Evolutionary conservation across 2,888 invertebrate genomes (phyloP), one percentile per base, ranked within the genome.

Genomic region (Dusona sp.): DNA sequence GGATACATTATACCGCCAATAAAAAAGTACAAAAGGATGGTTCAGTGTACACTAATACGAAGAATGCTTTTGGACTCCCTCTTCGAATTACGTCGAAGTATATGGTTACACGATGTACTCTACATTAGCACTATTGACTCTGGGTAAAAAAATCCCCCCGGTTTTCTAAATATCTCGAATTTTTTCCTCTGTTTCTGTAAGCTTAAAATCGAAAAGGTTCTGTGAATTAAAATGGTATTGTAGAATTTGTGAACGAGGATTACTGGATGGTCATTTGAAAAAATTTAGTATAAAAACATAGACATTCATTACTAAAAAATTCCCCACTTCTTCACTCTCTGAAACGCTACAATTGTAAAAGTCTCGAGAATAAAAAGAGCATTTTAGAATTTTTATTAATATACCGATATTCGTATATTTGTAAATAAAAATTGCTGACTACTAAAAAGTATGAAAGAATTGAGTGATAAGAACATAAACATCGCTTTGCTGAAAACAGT

Each of bases 131-230:
- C 57, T 48, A 61, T 79, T 79, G 72, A 61, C 54, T 4, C 25
- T 38, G 68, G 48, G 45, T n/a, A 38, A 68, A 83, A 72, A n/a
- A 83, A 77, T 72, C 77, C n/a, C 51, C 38, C 7, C 11, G 11
- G 11, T 45, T 36, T 54, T 33, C 64, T 45, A 45, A 73, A 65
- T 67, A n/a, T 65, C 67, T 65, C 57, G 48, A 72, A 57, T 64
- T 70, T 70, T 72, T 64, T 65, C 16, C 16, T 4, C 11, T 45
- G 13, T 25, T 22, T 36, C 25, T 42, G 13, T 3, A 61, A 45
- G 68, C 68, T 42, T 22, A 0, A 13, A 61, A 61, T 61, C 22
- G 9, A 9, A 38, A 36, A 42, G 51, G 42, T 72, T 83, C 42
- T 22, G 29, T n/a, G 33, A 61, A 61, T 45, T 72, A 51, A 51